phyloP scores from a whole-genome alignment of 2,797 vertebrate species.

The Clamator glandarius region DNA sequence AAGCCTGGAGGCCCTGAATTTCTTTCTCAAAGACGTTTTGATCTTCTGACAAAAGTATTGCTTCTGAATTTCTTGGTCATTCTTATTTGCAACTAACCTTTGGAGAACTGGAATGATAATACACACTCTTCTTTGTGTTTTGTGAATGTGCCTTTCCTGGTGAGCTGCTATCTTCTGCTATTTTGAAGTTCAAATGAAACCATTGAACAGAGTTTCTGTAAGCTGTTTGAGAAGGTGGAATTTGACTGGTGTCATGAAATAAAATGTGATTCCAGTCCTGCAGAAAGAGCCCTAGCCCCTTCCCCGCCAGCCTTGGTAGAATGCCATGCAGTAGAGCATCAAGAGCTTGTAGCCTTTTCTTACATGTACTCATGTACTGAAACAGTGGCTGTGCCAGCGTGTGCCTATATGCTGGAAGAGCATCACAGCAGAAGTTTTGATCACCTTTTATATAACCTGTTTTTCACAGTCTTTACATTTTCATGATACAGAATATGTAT shows the following conservation, averaged over 20 bases:
- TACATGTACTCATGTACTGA: neutral
- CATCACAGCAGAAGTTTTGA: neutral
- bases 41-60: conserved; percentile 73
- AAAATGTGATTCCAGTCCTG: neutral
- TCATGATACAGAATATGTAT: neutral
- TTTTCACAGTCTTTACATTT: neutral
- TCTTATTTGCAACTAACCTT: conserved; percentile 41
- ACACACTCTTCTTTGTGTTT: conserved; percentile 60
- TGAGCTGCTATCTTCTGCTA: neutral
- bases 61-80: conserved; percentile 62
- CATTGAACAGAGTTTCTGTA: conserved; percentile 12
- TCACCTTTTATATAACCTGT: neutral
- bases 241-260: neutral
- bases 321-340: neutral
- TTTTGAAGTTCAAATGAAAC: conserved; percentile 49
- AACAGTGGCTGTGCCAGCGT: neutral
- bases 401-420: neutral
- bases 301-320: neutral
- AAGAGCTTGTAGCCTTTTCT: neutral
- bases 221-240: neutral
- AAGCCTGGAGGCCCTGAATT: conserved; percentile 63
- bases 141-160: conserved; percentile 23
- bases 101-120: conserved; percentile 30
- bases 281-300: neutral
- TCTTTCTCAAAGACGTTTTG: conserved; percentile 62